phyloP scores from a whole-genome alignment of 2,888 invertebrate species.

The Diarsia dahlii region DNA sequence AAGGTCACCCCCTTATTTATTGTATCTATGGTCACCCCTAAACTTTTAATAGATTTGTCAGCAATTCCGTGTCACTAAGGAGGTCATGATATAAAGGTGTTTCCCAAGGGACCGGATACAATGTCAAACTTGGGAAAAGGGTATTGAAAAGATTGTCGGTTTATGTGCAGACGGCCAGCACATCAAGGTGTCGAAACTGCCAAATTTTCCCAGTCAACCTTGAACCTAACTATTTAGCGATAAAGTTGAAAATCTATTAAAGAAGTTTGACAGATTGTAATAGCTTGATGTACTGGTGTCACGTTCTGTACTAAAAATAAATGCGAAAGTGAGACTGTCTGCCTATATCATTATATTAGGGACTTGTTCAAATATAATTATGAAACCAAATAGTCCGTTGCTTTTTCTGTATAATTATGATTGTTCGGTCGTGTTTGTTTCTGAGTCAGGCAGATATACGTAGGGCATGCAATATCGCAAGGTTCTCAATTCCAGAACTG shows the following conservation, averaged over 20 bases:
- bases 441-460: no score
- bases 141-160: slow-evolving; percentile 7
- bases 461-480: no score
- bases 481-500: no score
- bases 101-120: slow-evolving; percentile 24
- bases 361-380: neutral
- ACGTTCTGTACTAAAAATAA: neutral
- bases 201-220: no score
- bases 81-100: slow-evolving; percentile 12
- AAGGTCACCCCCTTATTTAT: no score
- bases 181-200: no score
- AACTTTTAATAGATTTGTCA: slow-evolving; percentile 33
- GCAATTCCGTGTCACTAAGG: slow-evolving; percentile 25
- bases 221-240: no score
- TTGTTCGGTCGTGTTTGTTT: no score
- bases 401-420: no score
- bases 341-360: neutral
- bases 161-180: neutral
- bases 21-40: neutral
- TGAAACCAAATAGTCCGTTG: neutral
- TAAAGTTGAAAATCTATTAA: no score
- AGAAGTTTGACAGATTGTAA: no score
- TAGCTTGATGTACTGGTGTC: no score
- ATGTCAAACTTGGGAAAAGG: slow-evolving; percentile 38
- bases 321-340: neutral